phyloP scores from a whole-genome alignment of 2,113 vertebrate genomes.

The Apeltes quadracus region DNA sequence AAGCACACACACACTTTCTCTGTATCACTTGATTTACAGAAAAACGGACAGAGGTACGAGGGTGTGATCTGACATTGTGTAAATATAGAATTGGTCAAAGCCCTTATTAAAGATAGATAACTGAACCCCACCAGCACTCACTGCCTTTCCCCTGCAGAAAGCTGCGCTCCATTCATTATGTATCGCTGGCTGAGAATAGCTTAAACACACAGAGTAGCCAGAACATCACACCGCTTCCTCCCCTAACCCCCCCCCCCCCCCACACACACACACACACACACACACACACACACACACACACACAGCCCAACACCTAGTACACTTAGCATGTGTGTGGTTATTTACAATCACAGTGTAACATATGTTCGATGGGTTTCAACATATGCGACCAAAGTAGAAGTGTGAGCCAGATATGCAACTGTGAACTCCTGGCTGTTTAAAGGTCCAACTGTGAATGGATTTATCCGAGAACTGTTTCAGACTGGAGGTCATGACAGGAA shows the following conservation, averaged over 20 bases:
- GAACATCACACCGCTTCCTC: conserved; percentile 38
- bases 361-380: conserved; percentile 22
- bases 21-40: neutral
- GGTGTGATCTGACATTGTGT: conserved; percentile 29
- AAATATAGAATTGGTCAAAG: conserved; percentile 63
- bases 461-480: neutral
- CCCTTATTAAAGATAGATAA: conserved; percentile 69
- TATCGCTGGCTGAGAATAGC: conserved; percentile 78
- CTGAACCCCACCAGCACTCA: conserved; percentile 48
- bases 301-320: neutral
- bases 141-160: conserved; percentile 53
- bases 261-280: no score
- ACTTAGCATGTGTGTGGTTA: conserved; percentile 7
- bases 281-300: no score
- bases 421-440: neutral
- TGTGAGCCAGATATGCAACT: neutral
- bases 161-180: conserved; percentile 78
- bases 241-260: no score
- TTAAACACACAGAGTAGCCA: conserved; percentile 44
- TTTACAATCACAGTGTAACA: conserved; percentile 18
- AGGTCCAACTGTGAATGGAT: neutral
- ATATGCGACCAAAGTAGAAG: neutral
- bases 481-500: neutral
- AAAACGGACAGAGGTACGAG: neutral
- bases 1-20: no score